A percentile compares a stretch with the other conserved stretches of the same genome.
Conservation (phyloP, 2,113 vertebrate genomes). For the Rhodinocichla rosea region DNA sequence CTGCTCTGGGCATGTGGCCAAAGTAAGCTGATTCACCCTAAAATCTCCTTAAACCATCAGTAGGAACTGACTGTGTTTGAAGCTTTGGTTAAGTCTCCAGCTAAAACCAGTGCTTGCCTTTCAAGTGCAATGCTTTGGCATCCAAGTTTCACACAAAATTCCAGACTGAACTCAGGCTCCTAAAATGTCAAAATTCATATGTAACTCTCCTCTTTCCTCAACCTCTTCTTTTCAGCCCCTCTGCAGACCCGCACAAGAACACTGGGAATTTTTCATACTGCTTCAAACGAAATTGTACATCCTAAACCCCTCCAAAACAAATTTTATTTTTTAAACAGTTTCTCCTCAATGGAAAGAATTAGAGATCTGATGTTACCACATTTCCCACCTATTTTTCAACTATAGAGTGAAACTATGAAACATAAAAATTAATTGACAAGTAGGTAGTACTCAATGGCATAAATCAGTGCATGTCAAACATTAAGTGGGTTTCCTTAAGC, state of each 20-base stretch:
- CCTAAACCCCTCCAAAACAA: neutral
- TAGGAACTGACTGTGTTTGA: neutral
- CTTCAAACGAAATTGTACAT: neutral
- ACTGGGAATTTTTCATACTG: neutral
- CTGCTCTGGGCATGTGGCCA: neutral
- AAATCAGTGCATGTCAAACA: neutral
- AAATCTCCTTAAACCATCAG: neutral
- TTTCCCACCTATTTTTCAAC: neutral
- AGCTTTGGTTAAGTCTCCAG: neutral
- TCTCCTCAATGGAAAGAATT: neutral
- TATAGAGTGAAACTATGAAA: neutral
- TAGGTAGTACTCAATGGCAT: neutral
- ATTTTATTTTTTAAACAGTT: fast-evolving
- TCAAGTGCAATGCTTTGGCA: neutral
- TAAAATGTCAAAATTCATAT: neutral
- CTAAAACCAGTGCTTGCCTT: neutral
- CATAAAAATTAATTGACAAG: neutral
- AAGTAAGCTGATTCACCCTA: neutral
- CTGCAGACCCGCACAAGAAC: neutral
- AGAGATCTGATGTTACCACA: fast-evolving
- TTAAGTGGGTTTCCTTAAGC: neutral
- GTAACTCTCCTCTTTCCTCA: neutral
- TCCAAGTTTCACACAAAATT: neutral
- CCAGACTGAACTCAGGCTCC: neutral
- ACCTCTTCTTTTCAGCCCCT: neutral